phyloP scores from a whole-genome alignment of 2,113 vertebrate species.

The Enhydra lutris region DNA sequence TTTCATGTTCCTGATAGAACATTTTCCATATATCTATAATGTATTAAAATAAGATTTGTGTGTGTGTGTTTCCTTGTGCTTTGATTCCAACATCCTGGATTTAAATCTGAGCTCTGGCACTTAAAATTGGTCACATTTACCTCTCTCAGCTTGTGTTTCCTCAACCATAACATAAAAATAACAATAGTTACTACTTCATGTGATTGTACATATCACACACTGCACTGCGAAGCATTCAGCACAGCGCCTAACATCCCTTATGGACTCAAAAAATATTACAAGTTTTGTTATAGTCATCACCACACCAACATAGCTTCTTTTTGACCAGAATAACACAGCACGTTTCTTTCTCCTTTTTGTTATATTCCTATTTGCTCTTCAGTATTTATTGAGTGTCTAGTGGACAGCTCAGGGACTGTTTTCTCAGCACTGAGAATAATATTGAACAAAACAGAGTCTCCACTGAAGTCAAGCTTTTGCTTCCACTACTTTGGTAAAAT shows the following conservation, averaged over 20 bases:
- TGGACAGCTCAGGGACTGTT: not conserved
- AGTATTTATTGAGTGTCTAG: not conserved
- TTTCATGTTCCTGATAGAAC: not conserved
- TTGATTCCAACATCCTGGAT: not conserved
- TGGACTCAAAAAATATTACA: not conserved
- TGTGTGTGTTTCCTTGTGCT: not conserved
- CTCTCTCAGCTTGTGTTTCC: not conserved
- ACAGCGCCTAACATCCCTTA: not conserved
- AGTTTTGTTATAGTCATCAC: not conserved
- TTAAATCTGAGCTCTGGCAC: not conserved
- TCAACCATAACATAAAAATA: not conserved
- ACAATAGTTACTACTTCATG: not conserved
- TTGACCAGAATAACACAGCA: not conserved
- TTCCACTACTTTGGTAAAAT: slow-evolving; percentile 7
- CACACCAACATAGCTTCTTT: not conserved
- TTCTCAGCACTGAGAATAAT: not conserved
- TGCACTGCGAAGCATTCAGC: not conserved
- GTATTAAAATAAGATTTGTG: not conserved
- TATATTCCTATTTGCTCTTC: not conserved
- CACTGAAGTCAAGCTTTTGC: not conserved
- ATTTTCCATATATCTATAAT: not conserved
- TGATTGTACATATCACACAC: not conserved
- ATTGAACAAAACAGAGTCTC: not conserved
- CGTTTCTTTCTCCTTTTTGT: not conserved
- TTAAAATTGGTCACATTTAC: not conserved